Evolutionary conservation across 2,113 vertebrate species (phyloP).

Genomic region (Dissostichus mawsoni): DNA sequence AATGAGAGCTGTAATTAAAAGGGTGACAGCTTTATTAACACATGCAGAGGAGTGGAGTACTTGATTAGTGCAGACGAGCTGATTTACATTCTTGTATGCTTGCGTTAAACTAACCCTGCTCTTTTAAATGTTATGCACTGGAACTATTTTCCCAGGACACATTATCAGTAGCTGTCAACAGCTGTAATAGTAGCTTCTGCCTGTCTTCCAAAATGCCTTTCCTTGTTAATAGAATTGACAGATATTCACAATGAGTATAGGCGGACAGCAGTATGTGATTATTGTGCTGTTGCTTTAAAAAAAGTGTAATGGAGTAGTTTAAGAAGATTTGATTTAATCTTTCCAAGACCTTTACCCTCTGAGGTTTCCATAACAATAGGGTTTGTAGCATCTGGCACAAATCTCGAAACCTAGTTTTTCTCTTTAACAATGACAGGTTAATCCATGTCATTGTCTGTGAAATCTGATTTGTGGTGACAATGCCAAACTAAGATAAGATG

Average conservation of each 20-base stretch:
- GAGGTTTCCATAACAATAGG: conserved; percentile 16
- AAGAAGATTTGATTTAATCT: conserved; percentile 40
- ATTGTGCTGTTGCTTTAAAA: conserved; percentile 20
- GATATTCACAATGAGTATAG: conserved; percentile 50
- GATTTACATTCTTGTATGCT: conserved; percentile 53
- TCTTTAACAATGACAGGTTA: conserved; percentile 8
- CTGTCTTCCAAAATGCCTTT: conserved; percentile 25
- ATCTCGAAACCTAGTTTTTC: conserved; percentile 15
- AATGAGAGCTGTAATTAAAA: conserved; percentile 67
- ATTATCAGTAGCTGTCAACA: conserved; percentile 43
- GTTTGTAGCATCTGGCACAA: not conserved
- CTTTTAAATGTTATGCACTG: conserved; percentile 33
- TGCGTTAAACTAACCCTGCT: conserved; percentile 17
- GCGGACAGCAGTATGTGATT: conserved; percentile 37
- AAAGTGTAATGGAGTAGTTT: conserved; percentile 13
- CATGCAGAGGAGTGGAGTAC: conserved; percentile 55
- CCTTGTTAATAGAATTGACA: conserved; percentile 44
- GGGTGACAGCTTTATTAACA: conserved; percentile 76
- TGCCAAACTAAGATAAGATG: conserved; percentile 50
- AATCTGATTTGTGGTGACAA: conserved; percentile 67
- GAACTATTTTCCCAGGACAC: conserved; percentile 27
- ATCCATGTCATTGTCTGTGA: conserved; percentile 63
- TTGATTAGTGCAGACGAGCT: conserved; percentile 63
- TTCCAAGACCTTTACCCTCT: conserved; percentile 2
- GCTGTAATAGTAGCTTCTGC: conserved; percentile 30